phyloP scores from a whole-genome alignment of 2,797 vertebrate genomes.

The Malurus leucopterus region DNA sequence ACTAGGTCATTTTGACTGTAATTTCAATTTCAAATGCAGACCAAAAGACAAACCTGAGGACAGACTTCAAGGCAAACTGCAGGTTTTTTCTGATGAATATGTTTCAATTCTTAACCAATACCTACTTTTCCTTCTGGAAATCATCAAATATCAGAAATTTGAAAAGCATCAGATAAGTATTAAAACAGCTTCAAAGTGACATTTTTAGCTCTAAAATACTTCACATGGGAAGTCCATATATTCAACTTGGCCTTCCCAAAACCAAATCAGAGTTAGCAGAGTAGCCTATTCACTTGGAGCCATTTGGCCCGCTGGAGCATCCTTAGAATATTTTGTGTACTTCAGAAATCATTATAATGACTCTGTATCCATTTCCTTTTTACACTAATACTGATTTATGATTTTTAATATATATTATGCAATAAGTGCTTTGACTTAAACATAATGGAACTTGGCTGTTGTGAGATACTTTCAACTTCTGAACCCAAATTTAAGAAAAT shows the following conservation, averaged over 20 bases:
- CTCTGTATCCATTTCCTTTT: not conserved
- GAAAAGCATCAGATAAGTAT: not conserved
- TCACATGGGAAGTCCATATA: not conserved
- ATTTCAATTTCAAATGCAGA: conserved; percentile 22
- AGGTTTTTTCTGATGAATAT: not conserved
- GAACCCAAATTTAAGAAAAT: not conserved
- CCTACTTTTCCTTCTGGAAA: not conserved
- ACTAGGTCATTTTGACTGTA: not conserved
- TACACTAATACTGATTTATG: not conserved
- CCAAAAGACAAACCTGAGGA: not conserved
- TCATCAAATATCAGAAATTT: not conserved
- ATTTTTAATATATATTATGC: not conserved
- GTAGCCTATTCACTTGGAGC: not conserved
- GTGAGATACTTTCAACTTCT: not conserved
- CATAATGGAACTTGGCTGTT: not conserved
- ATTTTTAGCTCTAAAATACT: not conserved
- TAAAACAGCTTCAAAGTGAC: not conserved
- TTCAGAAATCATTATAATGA: not conserved
- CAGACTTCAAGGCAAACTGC: not conserved
- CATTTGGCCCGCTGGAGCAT: not conserved
- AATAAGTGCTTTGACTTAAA: not conserved
- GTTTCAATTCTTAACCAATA: not conserved
- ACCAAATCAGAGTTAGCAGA: not conserved
- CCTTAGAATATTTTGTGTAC: not conserved
- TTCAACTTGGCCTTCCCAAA: not conserved